Base-by-base conservation (phyloP, 2,888 invertebrate species). In the Athalia circularis region DNA sequence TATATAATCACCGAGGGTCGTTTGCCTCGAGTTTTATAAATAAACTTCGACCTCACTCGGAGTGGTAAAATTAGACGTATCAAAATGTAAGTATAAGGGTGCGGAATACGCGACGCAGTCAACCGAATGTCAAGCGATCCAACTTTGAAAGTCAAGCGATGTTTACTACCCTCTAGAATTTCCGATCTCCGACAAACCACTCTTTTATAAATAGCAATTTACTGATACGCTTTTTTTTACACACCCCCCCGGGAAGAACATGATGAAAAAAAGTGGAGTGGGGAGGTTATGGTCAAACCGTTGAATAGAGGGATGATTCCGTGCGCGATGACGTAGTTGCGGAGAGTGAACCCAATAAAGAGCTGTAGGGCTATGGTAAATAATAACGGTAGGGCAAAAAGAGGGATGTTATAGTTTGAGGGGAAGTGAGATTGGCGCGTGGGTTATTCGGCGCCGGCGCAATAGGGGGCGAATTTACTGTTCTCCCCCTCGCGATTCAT, bases 371-470 rank as follows among this genome's bases (percentile, higher is more conserved):
- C 29, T 29, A 29, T 29, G 29, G 29, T 29, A 29, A 29, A 7
- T 61, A 4, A 5, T 62, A 29, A 29, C 15, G 9, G 43, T 15
- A 29, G 9, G 62, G 29, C 4, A 43, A 29, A 29, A 15, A 62
- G 62, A 29, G 13, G 43, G 43, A 62, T 29, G 5, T 8, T 9
- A 8, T 9, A 29, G 15, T 61, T 8, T 4, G 7, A 43, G 9
- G 29, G 15, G 15, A 62, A 43, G 61, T 11, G 11, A 64, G 43
- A 65, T 65, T 13, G 52, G 67, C 50, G 67, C 52, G 67, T 50
- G 52, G 68, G 54, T 3, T n/a, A 54, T 11, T 15, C 29, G 6
- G 68, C 68, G 68, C 54, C 68, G 68, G 68, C 68, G 68, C 68
- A 68, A 43, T 11, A 3, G 6, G 65, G 48, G 48, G 11, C 29